Evolutionary conservation across 2,797 vertebrate species (phyloP).

Genomic region (Platalea minor): DNA sequence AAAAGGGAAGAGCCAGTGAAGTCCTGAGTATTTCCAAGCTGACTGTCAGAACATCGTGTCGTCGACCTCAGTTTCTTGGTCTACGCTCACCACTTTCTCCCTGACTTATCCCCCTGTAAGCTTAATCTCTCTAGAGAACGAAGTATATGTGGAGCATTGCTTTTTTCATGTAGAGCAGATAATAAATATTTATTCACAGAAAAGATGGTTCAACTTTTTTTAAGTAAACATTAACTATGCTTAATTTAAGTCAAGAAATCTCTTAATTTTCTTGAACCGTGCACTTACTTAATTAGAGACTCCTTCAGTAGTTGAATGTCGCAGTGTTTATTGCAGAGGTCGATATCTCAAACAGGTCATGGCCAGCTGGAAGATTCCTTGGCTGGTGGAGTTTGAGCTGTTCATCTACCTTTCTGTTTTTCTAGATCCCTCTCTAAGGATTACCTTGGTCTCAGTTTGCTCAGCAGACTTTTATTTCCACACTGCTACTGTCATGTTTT

Average conservation of each 20-base stretch:
- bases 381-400: background rate
- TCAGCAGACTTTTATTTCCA: background rate
- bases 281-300: background rate
- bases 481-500: background rate
- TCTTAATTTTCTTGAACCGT: background rate
- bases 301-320: background rate
- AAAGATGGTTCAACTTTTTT: background rate
- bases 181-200: background rate
- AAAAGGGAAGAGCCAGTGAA: background rate
- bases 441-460: background rate
- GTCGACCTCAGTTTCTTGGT: background rate
- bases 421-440: background rate
- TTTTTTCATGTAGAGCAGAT: background rate
- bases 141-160: fast-evolving
- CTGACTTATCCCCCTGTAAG: background rate
- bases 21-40: background rate
- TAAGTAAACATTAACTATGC: background rate
- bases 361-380: background rate
- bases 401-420: background rate
- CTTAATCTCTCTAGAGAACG: background rate
- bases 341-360: background rate
- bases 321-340: background rate
- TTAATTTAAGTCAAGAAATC: background rate
- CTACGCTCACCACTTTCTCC: background rate
- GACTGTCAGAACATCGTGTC: background rate